Percentiles rank a stretch among this genome's conserved stretches.
These are phyloP conservation scores for Sternarchorhynchus goeldii DNA, from an alignment of 2,797 vertebrate species.

Conservation along the genomic window DNA sequence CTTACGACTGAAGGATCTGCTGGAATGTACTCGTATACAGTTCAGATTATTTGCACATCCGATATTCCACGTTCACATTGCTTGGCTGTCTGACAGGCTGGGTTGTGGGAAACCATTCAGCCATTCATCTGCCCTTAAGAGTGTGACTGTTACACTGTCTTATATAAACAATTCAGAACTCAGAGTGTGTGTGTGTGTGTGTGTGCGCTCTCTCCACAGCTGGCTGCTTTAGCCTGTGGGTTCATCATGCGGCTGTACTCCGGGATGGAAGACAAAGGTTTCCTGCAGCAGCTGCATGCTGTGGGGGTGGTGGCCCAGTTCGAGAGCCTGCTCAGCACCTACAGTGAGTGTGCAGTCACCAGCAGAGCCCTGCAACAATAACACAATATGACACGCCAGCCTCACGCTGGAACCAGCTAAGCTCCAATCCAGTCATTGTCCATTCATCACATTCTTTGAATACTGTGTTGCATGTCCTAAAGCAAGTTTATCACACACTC, in stretches of 20 bases:
- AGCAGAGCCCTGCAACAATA: neutral
- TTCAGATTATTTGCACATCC: neutral
- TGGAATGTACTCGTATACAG: neutral
- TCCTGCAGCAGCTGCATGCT: slow-evolving; percentile 89
- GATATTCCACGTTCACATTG: neutral
- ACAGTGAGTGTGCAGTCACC: slow-evolving; percentile 82
- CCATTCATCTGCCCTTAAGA: no score
- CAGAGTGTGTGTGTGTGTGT: slow-evolving; percentile 28
- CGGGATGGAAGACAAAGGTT: slow-evolving; percentile 86
- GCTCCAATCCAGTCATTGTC: no score
- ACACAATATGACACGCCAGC: no score
- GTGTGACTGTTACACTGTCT: no score
- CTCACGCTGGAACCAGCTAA: no score
- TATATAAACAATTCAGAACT: slow-evolving; percentile 11
- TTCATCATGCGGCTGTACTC: slow-evolving; percentile 91
- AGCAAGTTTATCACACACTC: no score
- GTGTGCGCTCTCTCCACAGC: slow-evolving; percentile 68
- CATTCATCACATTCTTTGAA: no score
- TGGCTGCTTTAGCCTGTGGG: slow-evolving; percentile 92
- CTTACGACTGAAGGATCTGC: neutral
- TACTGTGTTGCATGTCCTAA: no score
- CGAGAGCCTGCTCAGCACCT: slow-evolving; percentile 95
- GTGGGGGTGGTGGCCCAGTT: slow-evolving; percentile 93
- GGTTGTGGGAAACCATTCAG: no score
- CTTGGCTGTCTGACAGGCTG: neutral